Percentiles rank a stretch among this genome's conserved stretches.
Evolutionary conservation across 2,888 invertebrate species (phyloP).

Genomic region (Desoria tigrina): DNA sequence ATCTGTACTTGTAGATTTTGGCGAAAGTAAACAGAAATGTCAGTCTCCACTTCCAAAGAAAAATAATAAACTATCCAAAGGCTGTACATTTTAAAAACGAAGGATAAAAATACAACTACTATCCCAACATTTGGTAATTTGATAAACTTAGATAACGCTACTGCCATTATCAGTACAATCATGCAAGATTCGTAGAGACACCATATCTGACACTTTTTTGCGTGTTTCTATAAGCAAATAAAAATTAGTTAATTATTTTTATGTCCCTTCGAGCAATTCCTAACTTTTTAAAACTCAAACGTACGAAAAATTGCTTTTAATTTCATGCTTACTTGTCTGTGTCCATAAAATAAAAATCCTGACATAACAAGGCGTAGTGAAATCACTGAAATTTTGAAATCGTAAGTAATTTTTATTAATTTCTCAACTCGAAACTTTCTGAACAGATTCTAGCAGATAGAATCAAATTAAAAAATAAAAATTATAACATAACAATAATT

Average conservation of each 20-base stretch:
- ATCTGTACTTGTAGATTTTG: too few relatives aligned
- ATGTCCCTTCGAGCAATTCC: not conserved
- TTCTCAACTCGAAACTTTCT: too few relatives aligned
- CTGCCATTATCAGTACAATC: slow-evolving; percentile 14
- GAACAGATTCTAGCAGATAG: too few relatives aligned
- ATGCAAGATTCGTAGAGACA: slow-evolving; percentile 16
- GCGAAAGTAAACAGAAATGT: not conserved
- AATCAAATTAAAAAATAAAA: too few relatives aligned
- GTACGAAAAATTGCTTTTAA: not conserved
- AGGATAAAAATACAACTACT: slow-evolving; percentile 3
- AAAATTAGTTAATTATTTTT: not conserved
- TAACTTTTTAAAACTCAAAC: not conserved
- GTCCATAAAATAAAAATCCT: not conserved
- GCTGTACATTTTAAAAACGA: slow-evolving; percentile 17
- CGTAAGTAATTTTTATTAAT: too few relatives aligned
- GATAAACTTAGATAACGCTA: not conserved
- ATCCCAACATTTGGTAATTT: slow-evolving; percentile 8
- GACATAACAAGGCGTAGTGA: slow-evolving; percentile 9
- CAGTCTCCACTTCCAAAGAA: slow-evolving; percentile 13
- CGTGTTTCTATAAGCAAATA: slow-evolving; percentile 16
- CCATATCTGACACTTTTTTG: slow-evolving; percentile 11
- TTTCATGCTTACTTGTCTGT: slow-evolving; percentile 11
- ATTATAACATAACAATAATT: too few relatives aligned
- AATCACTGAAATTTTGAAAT: not conserved
- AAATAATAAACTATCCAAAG: slow-evolving; percentile 23